Percentiles rank a stretch among this genome's conserved stretches.
These are phyloP conservation scores for Pangasius djambal DNA, from an alignment of 2,797 vertebrate species.

Conservation along the genomic window DNA sequence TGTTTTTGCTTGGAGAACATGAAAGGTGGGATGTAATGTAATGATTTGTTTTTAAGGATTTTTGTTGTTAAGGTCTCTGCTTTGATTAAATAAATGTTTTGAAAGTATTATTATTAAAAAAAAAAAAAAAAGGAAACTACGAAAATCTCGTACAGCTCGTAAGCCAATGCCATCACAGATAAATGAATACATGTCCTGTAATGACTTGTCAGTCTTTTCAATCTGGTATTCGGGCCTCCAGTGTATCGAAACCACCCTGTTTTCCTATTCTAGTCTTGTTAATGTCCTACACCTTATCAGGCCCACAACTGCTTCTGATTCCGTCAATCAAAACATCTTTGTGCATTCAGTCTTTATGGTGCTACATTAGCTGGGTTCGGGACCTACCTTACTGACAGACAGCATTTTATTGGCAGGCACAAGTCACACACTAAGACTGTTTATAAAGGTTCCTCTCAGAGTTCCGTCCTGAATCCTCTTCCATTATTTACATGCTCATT, in stretches of 20 bases:
- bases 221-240: neutral
- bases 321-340: neutral
- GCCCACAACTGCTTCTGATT: neutral
- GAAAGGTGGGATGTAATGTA: neutral
- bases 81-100: neutral
- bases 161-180: neutral
- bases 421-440: neutral
- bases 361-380: neutral
- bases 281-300: neutral
- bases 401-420: neutral
- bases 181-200: neutral
- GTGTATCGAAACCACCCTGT: neutral
- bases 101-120: neutral
- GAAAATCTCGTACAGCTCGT: neutral
- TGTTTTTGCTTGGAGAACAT: neutral
- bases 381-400: neutral
- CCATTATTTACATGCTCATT: neutral
- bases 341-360: neutral
- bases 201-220: neutral
- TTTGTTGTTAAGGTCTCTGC: neutral
- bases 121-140: neutral
- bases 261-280: neutral
- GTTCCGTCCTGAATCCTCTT: neutral
- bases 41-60: neutral
- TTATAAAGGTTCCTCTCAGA: neutral